Evolutionary conservation across 23 tunicate genomes (phyloP).

Genomic region (Corella eumyota): DNA sequence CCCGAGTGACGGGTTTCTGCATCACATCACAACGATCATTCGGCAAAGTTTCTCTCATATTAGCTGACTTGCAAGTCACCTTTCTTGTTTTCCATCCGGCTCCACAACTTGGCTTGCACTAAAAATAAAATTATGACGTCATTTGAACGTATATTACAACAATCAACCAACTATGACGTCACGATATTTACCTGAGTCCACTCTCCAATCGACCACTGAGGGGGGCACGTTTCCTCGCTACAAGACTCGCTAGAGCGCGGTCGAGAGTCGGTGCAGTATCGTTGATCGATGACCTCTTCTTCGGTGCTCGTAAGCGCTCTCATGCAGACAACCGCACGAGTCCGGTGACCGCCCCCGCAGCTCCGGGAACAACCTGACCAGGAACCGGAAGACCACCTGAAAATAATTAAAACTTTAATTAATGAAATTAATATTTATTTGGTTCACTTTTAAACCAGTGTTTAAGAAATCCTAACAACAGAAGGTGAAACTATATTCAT

Average conservation of each 20-base stretch:
- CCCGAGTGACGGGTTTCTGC: conserved; percentile 51
- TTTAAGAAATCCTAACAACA: too few relatives aligned
- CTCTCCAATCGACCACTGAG: conserved; percentile 51
- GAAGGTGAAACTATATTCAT: too few relatives aligned
- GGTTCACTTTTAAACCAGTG: neutral
- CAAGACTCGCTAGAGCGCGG: conserved; percentile 41
- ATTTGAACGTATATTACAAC: neutral
- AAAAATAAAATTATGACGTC: conserved; percentile 3
- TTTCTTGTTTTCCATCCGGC: conserved; percentile 65
- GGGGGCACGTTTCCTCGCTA: conserved; percentile 73
- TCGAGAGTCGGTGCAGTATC: conserved; percentile 41
- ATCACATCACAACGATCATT: conserved; percentile 44
- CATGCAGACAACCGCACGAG: conserved; percentile 57
- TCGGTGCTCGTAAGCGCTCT: conserved; percentile 49
- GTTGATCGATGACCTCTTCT: conserved; percentile 51
- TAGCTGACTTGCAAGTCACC: conserved; percentile 66
- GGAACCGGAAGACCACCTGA: conserved; percentile 70
- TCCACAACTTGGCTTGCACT: conserved; percentile 88
- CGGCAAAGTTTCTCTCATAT: conserved; percentile 20
- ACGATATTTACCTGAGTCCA: conserved; percentile 90
- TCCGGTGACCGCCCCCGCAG: conserved; percentile 86
- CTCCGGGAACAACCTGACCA: conserved; percentile 74
- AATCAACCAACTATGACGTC: neutral
- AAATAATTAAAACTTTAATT: neutral
- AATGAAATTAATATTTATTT: neutral